These are phyloP conservation scores for Athene noctua DNA, from an alignment of 2,113 vertebrate species.

Conservation along the genomic window DNA sequence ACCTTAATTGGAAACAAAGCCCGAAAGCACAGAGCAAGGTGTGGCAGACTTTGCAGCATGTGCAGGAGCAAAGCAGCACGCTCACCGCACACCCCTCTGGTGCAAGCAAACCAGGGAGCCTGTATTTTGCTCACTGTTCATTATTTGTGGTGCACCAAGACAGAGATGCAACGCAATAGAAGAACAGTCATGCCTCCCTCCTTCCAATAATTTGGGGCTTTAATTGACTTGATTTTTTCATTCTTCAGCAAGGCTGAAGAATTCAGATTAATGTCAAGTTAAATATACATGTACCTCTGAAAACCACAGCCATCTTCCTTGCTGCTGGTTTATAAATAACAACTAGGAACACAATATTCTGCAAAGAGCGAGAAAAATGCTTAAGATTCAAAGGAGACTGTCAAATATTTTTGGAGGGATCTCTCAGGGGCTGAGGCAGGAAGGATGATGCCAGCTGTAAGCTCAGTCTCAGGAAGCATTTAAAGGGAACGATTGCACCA, in stretches of 20 bases:
- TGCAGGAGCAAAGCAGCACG: background rate
- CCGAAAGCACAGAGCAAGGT: too few species aligned
- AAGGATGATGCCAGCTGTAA: background rate
- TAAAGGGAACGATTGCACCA: background rate
- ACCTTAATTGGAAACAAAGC: background rate
- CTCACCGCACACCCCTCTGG: background rate
- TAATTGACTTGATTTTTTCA: background rate
- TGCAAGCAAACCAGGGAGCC: background rate
- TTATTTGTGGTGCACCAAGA: too few species aligned
- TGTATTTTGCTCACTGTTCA: background rate
- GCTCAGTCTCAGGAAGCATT: background rate
- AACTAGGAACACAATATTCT: background rate
- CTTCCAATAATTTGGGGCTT: background rate
- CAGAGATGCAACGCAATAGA: background rate
- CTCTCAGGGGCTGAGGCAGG: background rate
- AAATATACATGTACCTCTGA: background rate
- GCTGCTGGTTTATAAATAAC: background rate
- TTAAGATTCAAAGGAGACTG: background rate
- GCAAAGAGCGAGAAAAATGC: background rate
- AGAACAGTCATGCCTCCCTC: rapidly evolving
- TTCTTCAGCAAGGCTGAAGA: background rate
- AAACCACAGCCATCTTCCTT: background rate
- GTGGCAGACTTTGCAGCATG: background rate
- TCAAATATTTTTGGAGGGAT: background rate
- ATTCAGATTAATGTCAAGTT: background rate